A percentile compares a stretch with the other conserved stretches of the same genome.
phyloP scores from a whole-genome alignment of 2,888 invertebrate genomes.

The Hofmannophila pseudospretella region DNA sequence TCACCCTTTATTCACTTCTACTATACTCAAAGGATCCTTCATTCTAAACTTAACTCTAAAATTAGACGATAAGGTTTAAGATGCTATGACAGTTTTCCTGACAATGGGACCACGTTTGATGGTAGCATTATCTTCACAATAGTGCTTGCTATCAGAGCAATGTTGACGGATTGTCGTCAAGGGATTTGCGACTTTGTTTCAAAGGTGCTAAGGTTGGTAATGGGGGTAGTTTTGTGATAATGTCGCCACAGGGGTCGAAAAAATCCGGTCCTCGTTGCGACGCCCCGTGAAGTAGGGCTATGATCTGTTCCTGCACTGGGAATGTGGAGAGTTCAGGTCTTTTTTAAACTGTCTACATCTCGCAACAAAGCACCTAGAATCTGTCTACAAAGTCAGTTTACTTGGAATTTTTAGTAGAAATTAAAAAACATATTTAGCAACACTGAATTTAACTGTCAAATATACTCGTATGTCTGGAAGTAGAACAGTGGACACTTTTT shows the following conservation, averaged over 20 bases:
- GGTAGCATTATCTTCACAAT: slow-evolving; percentile 72
- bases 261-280: slow-evolving; percentile 69
- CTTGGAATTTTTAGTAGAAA: no score
- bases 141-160: slow-evolving; percentile 69
- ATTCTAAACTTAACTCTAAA: slow-evolving; percentile 26
- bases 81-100: slow-evolving; percentile 16
- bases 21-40: slow-evolving; percentile 18
- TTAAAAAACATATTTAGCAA: no score
- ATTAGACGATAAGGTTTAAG: slow-evolving; percentile 19
- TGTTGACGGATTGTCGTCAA: slow-evolving; percentile 50
- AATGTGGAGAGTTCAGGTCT: slow-evolving; percentile 10
- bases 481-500: no score
- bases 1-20: slow-evolving; percentile 56
- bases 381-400: no score
- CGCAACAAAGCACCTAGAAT: no score
- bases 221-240: slow-evolving; percentile 29
- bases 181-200: slow-evolving; percentile 33
- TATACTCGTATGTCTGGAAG: no score
- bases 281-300: slow-evolving; percentile 76
- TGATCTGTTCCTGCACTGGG: slow-evolving; percentile 65
- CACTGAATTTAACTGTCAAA: no score
- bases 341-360: no score
- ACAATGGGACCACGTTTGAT: slow-evolving; percentile 71
- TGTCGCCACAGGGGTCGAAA: slow-evolving; percentile 67
- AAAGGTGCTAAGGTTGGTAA: slow-evolving; percentile 34